phyloP scores from a whole-genome alignment of 1,140 invertebrate species.

The Vollenhovia emeryi region DNA sequence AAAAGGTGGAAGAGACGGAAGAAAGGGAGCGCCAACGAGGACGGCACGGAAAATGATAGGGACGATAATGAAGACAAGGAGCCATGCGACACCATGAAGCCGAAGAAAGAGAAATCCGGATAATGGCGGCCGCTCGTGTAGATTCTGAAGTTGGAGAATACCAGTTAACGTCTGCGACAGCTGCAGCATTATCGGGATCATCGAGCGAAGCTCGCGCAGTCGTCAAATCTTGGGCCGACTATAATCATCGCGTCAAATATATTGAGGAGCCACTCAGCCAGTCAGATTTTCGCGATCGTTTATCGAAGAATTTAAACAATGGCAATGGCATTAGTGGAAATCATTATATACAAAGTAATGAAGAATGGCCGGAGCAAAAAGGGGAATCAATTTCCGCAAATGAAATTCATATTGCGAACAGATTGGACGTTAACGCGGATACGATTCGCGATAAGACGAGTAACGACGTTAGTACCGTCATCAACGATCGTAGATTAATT shows the following conservation, averaged over 20 bases:
- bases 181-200: constrained; percentile 14
- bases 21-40: constrained; percentile 56
- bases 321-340: neutral
- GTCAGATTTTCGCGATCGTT: neutral
- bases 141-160: constrained; percentile 47
- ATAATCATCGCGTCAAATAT: constrained; percentile 25
- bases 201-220: neutral
- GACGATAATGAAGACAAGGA: constrained; percentile 49
- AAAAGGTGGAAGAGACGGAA: constrained; percentile 64
- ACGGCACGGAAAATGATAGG: constrained; percentile 49
- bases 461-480: neutral
- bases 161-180: constrained; percentile 17
- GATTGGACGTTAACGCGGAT: neutral
- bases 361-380: neutral
- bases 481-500: neutral
- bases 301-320: neutral
- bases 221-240: constrained; percentile 24
- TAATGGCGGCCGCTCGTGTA: constrained; percentile 59
- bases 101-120: constrained; percentile 45
- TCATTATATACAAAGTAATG: neutral
- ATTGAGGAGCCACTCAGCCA: neutral
- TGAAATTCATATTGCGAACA: neutral
- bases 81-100: constrained; percentile 34
- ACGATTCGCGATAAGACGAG: neutral
- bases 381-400: neutral